Percentiles rank a stretch among this genome's conserved stretches.
Conservation (phyloP, 30 jellyfish, hydroid and myxozoan genomes). For the Mastigias papua region DNA sequence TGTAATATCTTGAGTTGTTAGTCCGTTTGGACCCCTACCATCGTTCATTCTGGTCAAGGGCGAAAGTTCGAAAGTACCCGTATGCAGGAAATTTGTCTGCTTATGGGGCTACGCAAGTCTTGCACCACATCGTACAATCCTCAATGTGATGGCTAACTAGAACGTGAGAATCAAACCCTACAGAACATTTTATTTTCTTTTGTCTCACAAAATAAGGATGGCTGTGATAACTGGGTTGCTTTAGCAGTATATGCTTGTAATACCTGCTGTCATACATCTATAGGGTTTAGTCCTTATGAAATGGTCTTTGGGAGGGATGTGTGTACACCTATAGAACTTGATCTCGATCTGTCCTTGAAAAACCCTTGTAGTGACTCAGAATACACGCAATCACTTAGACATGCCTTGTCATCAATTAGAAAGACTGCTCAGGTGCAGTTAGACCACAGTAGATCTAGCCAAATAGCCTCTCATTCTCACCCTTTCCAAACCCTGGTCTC, state of each 20-base stretch:
- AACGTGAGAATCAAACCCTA: too few relatives aligned
- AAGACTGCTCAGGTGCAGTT: constrained; percentile 11
- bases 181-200: too few relatives aligned
- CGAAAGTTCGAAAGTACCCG: constrained; percentile 32
- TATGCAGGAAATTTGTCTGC: constrained; percentile 38
- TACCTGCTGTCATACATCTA: too few relatives aligned
- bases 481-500: constrained; percentile 45
- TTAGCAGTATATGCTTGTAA: too few relatives aligned
- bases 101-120: constrained; percentile 31
- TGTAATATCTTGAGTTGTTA: constrained; percentile 25
- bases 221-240: too few relatives aligned
- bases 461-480: constrained; percentile 3
- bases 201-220: too few relatives aligned
- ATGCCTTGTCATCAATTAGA: constrained; percentile 17
- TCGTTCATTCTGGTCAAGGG: constrained; percentile 67
- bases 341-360: constrained; percentile 38
- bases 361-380: constrained; percentile 57
- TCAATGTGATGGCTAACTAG: too few relatives aligned
- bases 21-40: constrained; percentile 50
- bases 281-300: constrained; percentile 66
- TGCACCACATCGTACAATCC: too few relatives aligned
- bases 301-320: constrained; percentile 55
- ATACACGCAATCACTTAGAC: not conserved
- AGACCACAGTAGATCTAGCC: constrained; percentile 32
- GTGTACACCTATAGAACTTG: constrained; percentile 52